Conservation (phyloP, 2,797 vertebrate species). For the Helarctos malayanus region DNA sequence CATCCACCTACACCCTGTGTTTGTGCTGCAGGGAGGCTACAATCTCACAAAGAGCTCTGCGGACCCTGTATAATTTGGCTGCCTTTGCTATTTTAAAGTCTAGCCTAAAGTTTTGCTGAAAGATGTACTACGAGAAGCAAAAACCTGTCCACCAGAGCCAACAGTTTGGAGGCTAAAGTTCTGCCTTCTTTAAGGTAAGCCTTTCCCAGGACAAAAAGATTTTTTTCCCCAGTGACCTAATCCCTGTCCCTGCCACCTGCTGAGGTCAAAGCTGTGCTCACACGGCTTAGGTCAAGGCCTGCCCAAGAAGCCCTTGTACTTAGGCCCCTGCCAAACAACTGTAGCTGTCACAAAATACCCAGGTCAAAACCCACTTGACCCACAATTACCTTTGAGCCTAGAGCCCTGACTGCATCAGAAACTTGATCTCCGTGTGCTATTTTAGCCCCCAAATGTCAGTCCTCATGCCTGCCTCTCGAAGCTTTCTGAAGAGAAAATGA, state of each 20-base stretch:
- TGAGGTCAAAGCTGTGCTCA: constrained; percentile 66
- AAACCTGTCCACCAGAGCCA: not conserved
- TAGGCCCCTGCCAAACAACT: constrained; percentile 39
- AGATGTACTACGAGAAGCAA: not conserved
- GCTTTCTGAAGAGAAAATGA: constrained; percentile 17
- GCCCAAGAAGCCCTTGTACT: constrained; percentile 44
- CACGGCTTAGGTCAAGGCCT: constrained; percentile 56
- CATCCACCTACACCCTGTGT: not conserved
- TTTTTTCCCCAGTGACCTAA: not conserved
- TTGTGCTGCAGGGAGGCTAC: not conserved
- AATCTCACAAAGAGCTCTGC: not conserved
- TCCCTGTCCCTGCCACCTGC: constrained; percentile 43
- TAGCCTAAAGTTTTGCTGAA: not conserved
- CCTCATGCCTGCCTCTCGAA: not conserved
- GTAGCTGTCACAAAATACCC: constrained; percentile 24
- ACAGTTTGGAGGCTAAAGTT: not conserved
- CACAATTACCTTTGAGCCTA: constrained; percentile 60
- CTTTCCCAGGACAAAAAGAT: constrained; percentile 2
- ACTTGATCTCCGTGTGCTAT: not conserved
- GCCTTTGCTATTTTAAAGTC: not conserved
- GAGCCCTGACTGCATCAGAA: constrained; percentile 35
- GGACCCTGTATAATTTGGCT: not conserved
- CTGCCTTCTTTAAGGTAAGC: constrained; percentile 3
- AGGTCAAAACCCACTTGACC: constrained; percentile 51
- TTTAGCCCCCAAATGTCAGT: not conserved